Percentiles rank a stretch among this genome's conserved stretches.
Conservation (phyloP, 2,888 invertebrate species). For the Scotopteryx bipunctaria region DNA sequence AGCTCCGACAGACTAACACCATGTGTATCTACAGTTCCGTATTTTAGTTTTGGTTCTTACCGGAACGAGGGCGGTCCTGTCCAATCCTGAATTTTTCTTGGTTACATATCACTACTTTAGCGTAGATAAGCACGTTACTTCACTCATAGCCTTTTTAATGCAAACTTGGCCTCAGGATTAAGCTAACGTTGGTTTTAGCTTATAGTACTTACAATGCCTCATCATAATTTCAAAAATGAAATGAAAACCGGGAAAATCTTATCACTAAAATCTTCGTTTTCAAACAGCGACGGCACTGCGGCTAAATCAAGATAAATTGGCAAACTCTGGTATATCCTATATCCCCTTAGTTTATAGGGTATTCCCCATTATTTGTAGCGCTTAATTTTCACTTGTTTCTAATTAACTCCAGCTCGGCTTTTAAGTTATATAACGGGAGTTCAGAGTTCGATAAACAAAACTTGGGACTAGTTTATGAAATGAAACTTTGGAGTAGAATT, state of each 20-base stretch:
- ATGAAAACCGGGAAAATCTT: conserved; percentile 1
- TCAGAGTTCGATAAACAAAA: conserved; percentile 42
- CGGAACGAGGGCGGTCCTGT: too few relatives aligned
- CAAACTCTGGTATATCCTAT: conserved; percentile 36
- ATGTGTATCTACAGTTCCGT: not conserved
- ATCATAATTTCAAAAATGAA: too few relatives aligned
- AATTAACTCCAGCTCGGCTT: conserved; percentile 40
- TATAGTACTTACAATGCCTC: too few relatives aligned
- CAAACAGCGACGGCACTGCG: not conserved
- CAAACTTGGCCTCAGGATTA: too few relatives aligned
- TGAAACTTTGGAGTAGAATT: conserved; percentile 30
- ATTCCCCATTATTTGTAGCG: conserved; percentile 41
- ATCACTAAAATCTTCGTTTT: not conserved
- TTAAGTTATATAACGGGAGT: conserved; percentile 41
- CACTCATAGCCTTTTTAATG: too few relatives aligned
- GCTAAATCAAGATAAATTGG: conserved; percentile 25
- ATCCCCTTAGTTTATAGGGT: conserved; percentile 38
- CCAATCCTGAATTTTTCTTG: too few relatives aligned
- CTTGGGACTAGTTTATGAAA: conserved; percentile 39
- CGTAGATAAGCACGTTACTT: too few relatives aligned
- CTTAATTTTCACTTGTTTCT: conserved; percentile 42
- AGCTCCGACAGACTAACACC: conserved; percentile 4
- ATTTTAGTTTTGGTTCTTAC: too few relatives aligned
- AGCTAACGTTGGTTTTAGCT: too few relatives aligned
- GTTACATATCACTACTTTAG: too few relatives aligned